phyloP scores from a whole-genome alignment of 2,888 invertebrate species.

The Heliconius ethilla region DNA sequence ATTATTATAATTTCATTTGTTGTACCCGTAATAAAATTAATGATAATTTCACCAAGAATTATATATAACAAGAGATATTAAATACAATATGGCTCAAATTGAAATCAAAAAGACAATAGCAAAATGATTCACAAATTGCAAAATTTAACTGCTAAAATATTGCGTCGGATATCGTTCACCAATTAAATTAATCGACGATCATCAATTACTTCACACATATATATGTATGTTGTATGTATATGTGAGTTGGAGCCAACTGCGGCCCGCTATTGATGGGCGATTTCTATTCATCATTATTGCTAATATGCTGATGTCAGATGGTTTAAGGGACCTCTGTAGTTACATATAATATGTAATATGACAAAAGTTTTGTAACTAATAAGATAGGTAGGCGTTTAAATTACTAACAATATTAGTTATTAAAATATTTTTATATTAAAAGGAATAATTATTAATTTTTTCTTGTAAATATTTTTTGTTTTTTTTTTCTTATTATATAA shows the following conservation, averaged over 20 bases:
- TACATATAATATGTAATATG: background rate
- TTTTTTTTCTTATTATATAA: too few relatives aligned
- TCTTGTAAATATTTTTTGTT: too few relatives aligned
- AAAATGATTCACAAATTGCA: constrained; percentile 16
- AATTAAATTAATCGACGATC: constrained; percentile 48
- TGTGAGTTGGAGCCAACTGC: constrained; percentile 36
- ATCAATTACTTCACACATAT: constrained; percentile 40
- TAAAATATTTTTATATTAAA: too few relatives aligned
- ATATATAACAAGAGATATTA: background rate
- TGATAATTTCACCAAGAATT: background rate
- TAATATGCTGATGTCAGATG: constrained; percentile 30
- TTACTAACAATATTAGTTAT: too few relatives aligned
- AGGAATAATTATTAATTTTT: too few relatives aligned
- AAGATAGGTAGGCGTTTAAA: too few relatives aligned
- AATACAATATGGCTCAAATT: background rate
- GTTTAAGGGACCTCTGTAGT: constrained; percentile 9
- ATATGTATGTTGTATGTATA: constrained; percentile 8
- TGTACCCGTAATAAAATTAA: background rate
- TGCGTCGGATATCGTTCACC: constrained; percentile 47
- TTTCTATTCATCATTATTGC: constrained; percentile 36
- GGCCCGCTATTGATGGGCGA: constrained; percentile 34
- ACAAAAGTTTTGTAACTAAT: background rate
- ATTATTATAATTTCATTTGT: background rate
- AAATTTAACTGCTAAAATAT: constrained; percentile 39
- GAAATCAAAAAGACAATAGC: constrained; percentile 8